Conservation (phyloP, 2,888 invertebrate genomes). For the Oxyteleia sp. region DNA sequence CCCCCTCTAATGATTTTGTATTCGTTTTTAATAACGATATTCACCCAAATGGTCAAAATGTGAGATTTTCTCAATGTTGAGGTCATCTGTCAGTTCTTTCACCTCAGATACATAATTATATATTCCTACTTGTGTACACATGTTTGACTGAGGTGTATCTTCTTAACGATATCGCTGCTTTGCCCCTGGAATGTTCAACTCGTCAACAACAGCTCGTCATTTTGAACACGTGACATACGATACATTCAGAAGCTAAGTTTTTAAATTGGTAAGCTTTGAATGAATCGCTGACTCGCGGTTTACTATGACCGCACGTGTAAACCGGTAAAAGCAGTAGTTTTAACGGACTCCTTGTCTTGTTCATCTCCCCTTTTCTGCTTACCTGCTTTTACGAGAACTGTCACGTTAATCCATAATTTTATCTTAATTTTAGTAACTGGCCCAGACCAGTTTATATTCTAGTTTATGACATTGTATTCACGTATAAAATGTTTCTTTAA, state of each 20-base stretch:
- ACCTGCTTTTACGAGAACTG: conserved; percentile 73
- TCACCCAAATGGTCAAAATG: too few species aligned
- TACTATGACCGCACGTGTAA: conserved; percentile 69
- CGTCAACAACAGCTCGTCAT: conserved; percentile 13
- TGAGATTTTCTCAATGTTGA: too few species aligned
- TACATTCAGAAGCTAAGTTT: conserved; percentile 57
- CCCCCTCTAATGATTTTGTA: too few species aligned
- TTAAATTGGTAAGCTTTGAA: conserved; percentile 73
- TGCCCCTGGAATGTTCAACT: conserved; percentile 9
- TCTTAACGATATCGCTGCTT: not conserved
- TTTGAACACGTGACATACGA: conserved; percentile 51
- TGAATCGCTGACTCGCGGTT: conserved; percentile 67
- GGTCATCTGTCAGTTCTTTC: too few species aligned
- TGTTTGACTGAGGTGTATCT: too few species aligned
- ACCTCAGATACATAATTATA: too few species aligned
- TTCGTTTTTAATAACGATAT: too few species aligned
- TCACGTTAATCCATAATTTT: conserved; percentile 78
- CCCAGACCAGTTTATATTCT: too few species aligned
- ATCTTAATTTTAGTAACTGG: conserved; percentile 76
- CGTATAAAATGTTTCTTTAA: too few species aligned
- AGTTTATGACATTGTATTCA: too few species aligned
- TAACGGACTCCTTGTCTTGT: conserved; percentile 67
- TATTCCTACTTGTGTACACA: not conserved
- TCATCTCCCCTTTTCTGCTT: conserved; percentile 57
- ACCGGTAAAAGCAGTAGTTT: conserved; percentile 65